phyloP scores from a whole-genome alignment of 1,140 invertebrate species.

The Lasaia peninsularis region DNA sequence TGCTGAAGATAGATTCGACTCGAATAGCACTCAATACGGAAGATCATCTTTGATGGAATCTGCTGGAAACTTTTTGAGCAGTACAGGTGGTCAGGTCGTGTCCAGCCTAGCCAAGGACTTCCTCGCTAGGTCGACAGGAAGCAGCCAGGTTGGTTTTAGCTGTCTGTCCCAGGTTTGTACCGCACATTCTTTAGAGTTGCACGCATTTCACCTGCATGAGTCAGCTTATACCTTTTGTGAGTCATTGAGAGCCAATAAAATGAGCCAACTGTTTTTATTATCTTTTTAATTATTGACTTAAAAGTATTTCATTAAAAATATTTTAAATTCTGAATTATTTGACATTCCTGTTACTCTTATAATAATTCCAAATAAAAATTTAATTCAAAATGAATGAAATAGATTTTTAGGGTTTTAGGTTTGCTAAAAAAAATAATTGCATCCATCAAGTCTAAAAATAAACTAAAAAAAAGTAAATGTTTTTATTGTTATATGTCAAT shows the following conservation, averaged over 20 bases:
- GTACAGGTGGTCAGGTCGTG: conserved; percentile 78
- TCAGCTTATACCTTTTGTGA: conserved; percentile 21
- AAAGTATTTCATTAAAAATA: no score
- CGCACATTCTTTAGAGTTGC: conserved; percentile 48
- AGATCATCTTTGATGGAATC: conserved; percentile 69
- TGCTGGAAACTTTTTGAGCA: conserved; percentile 73
- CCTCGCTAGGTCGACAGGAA: conserved; percentile 80
- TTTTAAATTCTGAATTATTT: no score
- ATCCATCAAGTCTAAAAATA: no score
- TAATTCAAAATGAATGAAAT: no score
- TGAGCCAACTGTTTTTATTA: no score
- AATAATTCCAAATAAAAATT: no score
- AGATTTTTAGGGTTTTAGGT: no score
- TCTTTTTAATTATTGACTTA: no score
- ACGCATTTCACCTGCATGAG: conserved; percentile 42
- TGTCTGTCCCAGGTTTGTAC: conserved; percentile 73
- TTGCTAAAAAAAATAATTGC: no score
- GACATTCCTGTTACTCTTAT: no score
- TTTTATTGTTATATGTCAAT: no score
- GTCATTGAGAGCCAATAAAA: conserved; percentile 14
- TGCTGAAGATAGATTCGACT: conserved; percentile 51
- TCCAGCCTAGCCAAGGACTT: conserved; percentile 82
- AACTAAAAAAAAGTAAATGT: no score
- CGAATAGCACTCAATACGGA: conserved; percentile 56
- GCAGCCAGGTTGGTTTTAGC: conserved; percentile 81